Evolutionary conservation across 2,113 vertebrate genomes (phyloP).

Genomic region (Poicephalus meyeri): DNA sequence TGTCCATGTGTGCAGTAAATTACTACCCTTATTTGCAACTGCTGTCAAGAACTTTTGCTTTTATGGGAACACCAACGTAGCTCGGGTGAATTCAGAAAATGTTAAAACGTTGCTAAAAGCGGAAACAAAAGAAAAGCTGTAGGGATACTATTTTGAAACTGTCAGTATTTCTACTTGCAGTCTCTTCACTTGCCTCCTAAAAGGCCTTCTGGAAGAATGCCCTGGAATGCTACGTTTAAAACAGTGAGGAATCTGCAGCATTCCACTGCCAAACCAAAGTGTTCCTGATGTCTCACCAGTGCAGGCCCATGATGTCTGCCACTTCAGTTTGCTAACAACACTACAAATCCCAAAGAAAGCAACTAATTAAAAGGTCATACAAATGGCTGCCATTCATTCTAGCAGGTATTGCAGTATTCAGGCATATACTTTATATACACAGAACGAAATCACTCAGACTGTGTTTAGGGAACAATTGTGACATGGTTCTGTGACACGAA

Average conservation of each 20-base stretch:
- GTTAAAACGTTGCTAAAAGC: background rate
- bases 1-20: fast-evolving
- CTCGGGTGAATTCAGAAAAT: background rate
- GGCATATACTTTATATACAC: background rate
- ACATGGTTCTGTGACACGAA: background rate
- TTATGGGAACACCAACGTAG: background rate
- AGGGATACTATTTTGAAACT: background rate
- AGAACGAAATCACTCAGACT: background rate
- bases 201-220: background rate
- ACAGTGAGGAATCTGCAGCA: background rate
- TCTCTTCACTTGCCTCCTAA: background rate
- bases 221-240: background rate
- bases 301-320: background rate
- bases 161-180: background rate
- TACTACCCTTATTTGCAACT: background rate
- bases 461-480: background rate
- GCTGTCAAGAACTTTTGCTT: background rate
- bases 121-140: fast-evolving
- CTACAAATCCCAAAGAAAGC: background rate
- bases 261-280: background rate
- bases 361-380: background rate
- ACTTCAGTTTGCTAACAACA: background rate
- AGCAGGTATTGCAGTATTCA: background rate
- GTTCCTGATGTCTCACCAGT: background rate
- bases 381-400: background rate